Evolutionary conservation across 2,797 vertebrate species (phyloP), one percentile per base, ranked within the genome.

Genomic region (Adrianichthys oophorus): DNA sequence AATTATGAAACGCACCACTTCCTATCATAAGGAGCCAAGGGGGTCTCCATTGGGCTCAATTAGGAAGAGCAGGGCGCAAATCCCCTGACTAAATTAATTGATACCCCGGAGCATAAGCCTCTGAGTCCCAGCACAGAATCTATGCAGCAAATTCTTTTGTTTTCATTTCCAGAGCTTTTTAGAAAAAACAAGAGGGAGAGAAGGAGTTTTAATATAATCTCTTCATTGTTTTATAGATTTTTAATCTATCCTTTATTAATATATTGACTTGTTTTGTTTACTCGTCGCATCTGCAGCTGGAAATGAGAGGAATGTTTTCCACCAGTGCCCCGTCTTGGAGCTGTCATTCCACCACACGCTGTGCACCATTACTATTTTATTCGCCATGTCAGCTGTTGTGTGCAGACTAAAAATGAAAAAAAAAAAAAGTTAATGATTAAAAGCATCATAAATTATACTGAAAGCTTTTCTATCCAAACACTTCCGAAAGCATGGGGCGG

Each of bases 31-130:
- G 71, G 72, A 88, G 90, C 91, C 90, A 84, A 79, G 76, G 88
- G 92, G 89, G 81, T 74, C 85, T 93, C 90, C 87, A 86, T 79
- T 90, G 90, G 90, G 90, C 91, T 91, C 91, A 92, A 92, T 93
- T 93, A 92, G 83, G 85, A 83, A 92, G 90, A 90, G 86, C 84
- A 91, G 91, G 88, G 86, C 86, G 72, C 90, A 91, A 92, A 92
- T 92, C 91, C 91, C 91, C 72, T 89, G 91, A 91, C 91, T 92
- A 90, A 92, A 92, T 91, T 93, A 93, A 92, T 92, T 93, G 92
- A 92, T 87, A 89, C 91, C 90, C 89, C 78, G 84, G 91, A 91
- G 91, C 86, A 82, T 90, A 86, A 78, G 76, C 64, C 84, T 84
- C 77, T 81, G 77, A 82, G 82, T 89, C 85, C 86, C 85, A 85